A percentile compares a stretch with the other conserved stretches of the same genome.
Evolutionary conservation across 2,113 vertebrate species (phyloP).

Genomic region (Aviceda subcristata): DNA sequence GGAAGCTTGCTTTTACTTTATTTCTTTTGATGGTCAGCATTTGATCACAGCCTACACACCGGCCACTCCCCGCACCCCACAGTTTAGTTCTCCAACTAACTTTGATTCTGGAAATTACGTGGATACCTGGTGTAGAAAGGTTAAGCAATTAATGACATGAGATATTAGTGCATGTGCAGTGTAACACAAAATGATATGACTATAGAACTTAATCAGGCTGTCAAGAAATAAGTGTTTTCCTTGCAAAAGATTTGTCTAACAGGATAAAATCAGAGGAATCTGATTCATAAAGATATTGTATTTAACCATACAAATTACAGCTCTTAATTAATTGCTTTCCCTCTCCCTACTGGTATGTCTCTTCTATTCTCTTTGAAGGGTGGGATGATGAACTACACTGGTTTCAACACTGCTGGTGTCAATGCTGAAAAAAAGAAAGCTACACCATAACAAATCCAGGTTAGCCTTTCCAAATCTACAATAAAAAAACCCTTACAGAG

Average conservation of each 20-base stretch:
- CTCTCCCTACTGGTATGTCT: not conserved
- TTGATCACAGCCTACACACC: not conserved
- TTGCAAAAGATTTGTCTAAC: not conserved
- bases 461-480: not conserved
- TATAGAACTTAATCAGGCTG: not conserved
- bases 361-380: not conserved
- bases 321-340: not conserved
- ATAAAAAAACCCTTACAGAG: not conserved
- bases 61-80: no score
- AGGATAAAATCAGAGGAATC: not conserved
- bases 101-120: not conserved
- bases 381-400: not conserved
- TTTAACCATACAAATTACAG: not conserved
- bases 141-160: not conserved
- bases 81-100: not conserved
- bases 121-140: not conserved
- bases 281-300: not conserved
- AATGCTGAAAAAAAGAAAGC: not conserved
- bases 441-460: not conserved
- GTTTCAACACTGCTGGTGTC: not conserved
- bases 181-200: not conserved
- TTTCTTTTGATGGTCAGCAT: not conserved
- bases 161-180: not conserved
- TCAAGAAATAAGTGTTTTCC: not conserved
- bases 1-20: not conserved